A percentile compares a stretch with the other conserved stretches of the same genome.
phyloP scores from a whole-genome alignment of 1,140 invertebrate species.

The Hypothenemus hampei region DNA sequence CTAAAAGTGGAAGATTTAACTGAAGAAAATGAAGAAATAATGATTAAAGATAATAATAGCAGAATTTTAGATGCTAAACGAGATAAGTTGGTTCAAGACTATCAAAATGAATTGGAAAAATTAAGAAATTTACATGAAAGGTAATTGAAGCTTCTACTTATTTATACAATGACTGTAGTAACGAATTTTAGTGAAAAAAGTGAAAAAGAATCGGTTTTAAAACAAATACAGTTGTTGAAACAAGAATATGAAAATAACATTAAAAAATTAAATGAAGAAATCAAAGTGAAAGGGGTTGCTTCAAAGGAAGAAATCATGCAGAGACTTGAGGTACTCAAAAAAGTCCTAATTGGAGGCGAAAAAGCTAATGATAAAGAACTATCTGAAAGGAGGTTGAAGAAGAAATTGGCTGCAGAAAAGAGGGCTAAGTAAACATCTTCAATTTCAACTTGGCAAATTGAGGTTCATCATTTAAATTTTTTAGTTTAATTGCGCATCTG shows the following conservation, averaged over 20 bases:
- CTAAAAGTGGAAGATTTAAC: constrained; percentile 36
- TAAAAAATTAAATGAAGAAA: constrained; percentile 38
- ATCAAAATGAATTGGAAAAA: constrained; percentile 48
- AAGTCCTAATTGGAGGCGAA: constrained; percentile 76
- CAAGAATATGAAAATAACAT: constrained; percentile 46
- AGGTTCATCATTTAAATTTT: constrained; percentile 9
- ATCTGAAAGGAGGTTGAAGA: constrained; percentile 62
- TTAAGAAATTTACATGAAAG: constrained; percentile 47
- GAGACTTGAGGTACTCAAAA: constrained; percentile 58
- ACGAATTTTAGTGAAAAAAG: constrained; percentile 43
- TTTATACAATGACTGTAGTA: too few relatives aligned
- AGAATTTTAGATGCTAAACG: constrained; percentile 39
- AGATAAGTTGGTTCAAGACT: constrained; percentile 42
- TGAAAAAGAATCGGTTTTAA: constrained; percentile 47
- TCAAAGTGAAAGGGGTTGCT: constrained; percentile 34
- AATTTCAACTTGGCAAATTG: neutral
- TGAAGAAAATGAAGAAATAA: constrained; percentile 11
- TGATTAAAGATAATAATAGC: constrained; percentile 12
- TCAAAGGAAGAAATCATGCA: constrained; percentile 45
- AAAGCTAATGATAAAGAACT: constrained; percentile 65
- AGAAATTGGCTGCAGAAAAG: constrained; percentile 65
- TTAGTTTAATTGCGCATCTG: constrained; percentile 58
- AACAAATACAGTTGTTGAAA: constrained; percentile 47
- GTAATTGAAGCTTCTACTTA: neutral
- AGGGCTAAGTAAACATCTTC: constrained; percentile 47